Base-by-base conservation (phyloP, 2,113 vertebrate genomes). In the Podocnemis expansa region DNA sequence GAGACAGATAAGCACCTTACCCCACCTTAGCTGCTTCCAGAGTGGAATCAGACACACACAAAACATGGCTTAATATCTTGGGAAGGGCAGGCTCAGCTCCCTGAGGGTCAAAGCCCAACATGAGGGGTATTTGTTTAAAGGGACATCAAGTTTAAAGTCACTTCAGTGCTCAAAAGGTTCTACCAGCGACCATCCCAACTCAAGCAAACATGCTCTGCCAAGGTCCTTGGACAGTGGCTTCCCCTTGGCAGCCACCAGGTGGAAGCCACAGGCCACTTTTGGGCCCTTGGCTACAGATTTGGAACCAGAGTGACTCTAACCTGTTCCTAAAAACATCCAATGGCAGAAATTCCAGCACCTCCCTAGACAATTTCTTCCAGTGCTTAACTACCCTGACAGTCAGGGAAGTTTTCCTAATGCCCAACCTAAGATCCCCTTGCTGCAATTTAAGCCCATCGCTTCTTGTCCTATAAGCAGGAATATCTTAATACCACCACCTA, bases 51-150 rank as follows among this genome's bases (percentile, higher is more conserved):
- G 25, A 58, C 27, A 67, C 29, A 1, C 25, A 47, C n/a, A n/a
- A n/a, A 47, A 47, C 76, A 1, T 8, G 55, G 2, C 19, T 78
- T 2, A 13, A 21, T 31, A 79, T 3, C 1, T 89, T 80, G 93
- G 56, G 29, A 9, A 25, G 58, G 9, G 27, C 49, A 83, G 76
- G 27, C 51, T 47, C 43, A 45, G 52, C 0, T 56, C 31, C 25
- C 25, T 43, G 73, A 29, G 6, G 90, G 14, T 6, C 70, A 89
- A 80, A 56, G 25, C 2, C 27, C 60, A 76, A 75, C 29, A 3
- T 21, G 4, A 80, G 49, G 29, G 0, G 0, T 17, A 1, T 52
- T n/a, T 49, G 25, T 1, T 0, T 63, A 54, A 67, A 43, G 29
- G 67, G 17, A 0, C 24, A 14, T 21, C 3, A 38, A 89, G 47